Conservation (phyloP, 2,797 vertebrate species). For the Octomys mimax region DNA sequence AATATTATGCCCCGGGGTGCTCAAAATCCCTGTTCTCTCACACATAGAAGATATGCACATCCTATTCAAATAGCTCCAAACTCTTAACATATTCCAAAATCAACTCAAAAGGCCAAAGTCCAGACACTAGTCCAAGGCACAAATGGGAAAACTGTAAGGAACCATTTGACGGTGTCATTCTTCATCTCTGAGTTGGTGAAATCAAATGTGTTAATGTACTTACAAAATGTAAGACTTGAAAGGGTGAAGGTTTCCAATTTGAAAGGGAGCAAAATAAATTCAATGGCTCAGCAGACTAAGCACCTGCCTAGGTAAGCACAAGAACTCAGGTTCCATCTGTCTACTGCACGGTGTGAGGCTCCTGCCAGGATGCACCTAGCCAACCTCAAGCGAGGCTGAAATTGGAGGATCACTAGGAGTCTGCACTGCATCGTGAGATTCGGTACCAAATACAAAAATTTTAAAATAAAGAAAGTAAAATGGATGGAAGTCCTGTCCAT, state of each 20-base stretch:
- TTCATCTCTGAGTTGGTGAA: background rate
- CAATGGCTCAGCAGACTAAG: too few relatives aligned
- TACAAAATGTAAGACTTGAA: background rate
- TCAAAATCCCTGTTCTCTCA: background rate
- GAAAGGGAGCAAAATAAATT: background rate
- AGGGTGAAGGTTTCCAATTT: background rate
- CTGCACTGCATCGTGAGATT: too few relatives aligned
- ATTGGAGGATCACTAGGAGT: too few relatives aligned
- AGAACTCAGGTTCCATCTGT: too few relatives aligned
- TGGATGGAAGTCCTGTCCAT: background rate
- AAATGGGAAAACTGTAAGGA: background rate
- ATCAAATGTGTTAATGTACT: background rate
- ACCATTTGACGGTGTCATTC: background rate
- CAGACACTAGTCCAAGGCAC: background rate
- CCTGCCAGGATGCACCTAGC: too few relatives aligned
- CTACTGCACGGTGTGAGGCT: too few relatives aligned
- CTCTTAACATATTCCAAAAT: background rate
- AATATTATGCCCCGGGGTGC: background rate
- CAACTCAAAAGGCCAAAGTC: background rate
- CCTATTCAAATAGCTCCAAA: background rate
- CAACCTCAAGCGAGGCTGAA: too few relatives aligned
- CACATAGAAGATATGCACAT: background rate
- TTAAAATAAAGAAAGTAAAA: too few relatives aligned
- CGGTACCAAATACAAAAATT: too few relatives aligned
- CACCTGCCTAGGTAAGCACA: too few relatives aligned